Conservation (phyloP, 1,140 invertebrate genomes). For the Amyelois transitella region DNA sequence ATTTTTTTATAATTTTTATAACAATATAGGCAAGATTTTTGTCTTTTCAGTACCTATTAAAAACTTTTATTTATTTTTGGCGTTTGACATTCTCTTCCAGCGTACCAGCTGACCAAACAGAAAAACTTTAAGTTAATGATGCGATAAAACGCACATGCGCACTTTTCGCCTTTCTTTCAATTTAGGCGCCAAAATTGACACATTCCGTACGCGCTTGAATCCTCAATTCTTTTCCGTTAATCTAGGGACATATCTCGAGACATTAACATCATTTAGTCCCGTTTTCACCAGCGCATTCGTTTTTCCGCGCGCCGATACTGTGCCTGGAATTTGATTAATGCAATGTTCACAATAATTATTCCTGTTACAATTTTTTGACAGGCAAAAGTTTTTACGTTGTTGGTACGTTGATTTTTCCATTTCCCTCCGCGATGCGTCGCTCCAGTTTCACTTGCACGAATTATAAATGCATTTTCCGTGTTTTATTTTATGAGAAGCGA, state of each 20-base stretch:
- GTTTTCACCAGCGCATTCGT: conserved; percentile 10
- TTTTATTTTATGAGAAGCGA: neutral
- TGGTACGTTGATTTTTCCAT: conserved; percentile 30
- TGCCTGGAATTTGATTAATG: conserved; percentile 72
- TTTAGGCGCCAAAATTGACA: no score
- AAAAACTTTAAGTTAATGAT: no score
- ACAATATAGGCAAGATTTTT: no score
- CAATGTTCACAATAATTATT: conserved; percentile 73
- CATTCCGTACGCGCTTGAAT: no score
- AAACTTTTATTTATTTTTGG: no score
- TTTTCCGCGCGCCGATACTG: conserved; percentile 40
- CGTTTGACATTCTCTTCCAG: no score
- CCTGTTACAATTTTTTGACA: conserved; percentile 73
- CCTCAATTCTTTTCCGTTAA: neutral
- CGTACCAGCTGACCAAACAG: no score
- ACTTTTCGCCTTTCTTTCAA: no score
- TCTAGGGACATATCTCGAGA: neutral
- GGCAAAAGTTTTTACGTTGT: conserved; percentile 51
- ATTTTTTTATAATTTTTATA: no score
- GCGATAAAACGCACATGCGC: no score
- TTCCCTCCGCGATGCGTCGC: conserved; percentile 15
- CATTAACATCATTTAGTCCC: neutral
- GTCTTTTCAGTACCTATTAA: no score
- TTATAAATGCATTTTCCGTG: neutral
- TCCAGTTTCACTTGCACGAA: neutral